Evolutionary conservation across 2,113 vertebrate species (phyloP).

Genomic region (Tichodroma muraria): DNA sequence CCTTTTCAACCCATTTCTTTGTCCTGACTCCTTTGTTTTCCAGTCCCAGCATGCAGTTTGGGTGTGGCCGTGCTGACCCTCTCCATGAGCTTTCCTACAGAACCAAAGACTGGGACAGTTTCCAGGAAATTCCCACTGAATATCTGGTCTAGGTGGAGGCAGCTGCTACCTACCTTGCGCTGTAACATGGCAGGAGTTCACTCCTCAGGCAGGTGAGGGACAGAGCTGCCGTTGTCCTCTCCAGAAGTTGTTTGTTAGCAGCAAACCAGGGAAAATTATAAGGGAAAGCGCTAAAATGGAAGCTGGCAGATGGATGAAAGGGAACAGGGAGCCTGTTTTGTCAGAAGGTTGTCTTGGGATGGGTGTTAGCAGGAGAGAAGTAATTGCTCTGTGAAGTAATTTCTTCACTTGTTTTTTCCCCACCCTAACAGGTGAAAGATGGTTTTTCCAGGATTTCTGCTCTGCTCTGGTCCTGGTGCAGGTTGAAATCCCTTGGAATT

Average conservation of each 20-base stretch:
- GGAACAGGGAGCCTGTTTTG: background rate
- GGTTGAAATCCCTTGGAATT: background rate
- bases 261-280: background rate
- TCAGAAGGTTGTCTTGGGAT: background rate
- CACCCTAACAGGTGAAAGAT: background rate
- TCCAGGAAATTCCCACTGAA: background rate
- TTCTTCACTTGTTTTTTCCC: background rate
- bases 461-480: background rate
- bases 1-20: background rate
- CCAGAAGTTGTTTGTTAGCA: background rate
- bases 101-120: background rate
- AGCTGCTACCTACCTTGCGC: background rate
- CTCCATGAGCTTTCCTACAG: background rate
- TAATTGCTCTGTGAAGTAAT: background rate
- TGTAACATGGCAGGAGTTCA: background rate
- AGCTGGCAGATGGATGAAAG: background rate
- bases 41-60: background rate
- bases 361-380: background rate
- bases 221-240: background rate
- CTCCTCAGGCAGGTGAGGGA: background rate
- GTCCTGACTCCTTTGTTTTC: background rate
- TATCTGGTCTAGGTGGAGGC: background rate
- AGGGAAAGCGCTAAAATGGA: background rate
- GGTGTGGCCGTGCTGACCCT: background rate
- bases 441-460: background rate